Evolutionary conservation across 2,888 invertebrate species (phyloP).

Genomic region (Entomobrya proxima): DNA sequence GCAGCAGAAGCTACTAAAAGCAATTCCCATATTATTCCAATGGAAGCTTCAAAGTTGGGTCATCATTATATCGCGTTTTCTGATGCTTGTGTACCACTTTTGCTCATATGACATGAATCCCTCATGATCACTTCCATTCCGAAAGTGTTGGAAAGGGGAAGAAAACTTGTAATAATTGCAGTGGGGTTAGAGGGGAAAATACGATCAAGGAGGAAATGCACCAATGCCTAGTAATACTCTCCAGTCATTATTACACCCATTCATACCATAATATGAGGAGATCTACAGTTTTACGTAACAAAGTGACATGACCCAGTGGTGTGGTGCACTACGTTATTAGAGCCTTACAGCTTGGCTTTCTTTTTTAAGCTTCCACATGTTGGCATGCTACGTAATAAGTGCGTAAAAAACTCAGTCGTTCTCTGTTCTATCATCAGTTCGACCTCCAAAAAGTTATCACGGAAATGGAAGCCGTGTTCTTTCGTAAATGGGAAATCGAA

Average conservation of each 20-base stretch:
- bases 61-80: not conserved
- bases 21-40: constrained; percentile 51
- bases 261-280: not conserved
- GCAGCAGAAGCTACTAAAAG: constrained; percentile 60
- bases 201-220: constrained; percentile 36
- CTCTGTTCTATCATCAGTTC: constrained; percentile 27
- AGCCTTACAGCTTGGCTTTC: not conserved
- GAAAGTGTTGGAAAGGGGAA: not conserved
- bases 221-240: not conserved
- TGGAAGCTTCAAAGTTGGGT: constrained; percentile 25
- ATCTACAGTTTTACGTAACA: not conserved
- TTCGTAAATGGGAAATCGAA: constrained; percentile 18
- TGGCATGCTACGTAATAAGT: constrained; percentile 10
- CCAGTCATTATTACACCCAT: constrained; percentile 3
- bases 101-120: not conserved
- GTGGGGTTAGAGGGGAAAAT: not conserved
- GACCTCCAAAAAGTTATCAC: constrained; percentile 60
- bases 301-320: constrained; percentile 53
- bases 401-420: constrained; percentile 42
- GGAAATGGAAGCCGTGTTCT: constrained; percentile 23
- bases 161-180: constrained; percentile 43
- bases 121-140: not conserved
- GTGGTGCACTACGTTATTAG: not conserved
- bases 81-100: constrained; percentile 10
- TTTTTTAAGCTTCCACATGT: not conserved